Evolutionary conservation across 2,113 vertebrate genomes (phyloP).

Genomic region (Pheucticus melanocephalus): DNA sequence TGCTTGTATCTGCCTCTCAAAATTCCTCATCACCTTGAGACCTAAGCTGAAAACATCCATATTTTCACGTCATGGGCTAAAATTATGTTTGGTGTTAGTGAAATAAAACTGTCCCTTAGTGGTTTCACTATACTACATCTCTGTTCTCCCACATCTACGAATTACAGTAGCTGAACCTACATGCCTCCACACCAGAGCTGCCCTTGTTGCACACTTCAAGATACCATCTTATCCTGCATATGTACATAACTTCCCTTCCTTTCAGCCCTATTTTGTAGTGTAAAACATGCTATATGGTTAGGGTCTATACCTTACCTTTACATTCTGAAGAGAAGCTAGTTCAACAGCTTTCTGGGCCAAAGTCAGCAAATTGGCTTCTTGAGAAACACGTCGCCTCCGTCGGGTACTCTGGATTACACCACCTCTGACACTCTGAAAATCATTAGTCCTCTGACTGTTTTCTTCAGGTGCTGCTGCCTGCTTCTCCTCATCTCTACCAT

Average conservation of each 20-base stretch:
- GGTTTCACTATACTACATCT: not conserved
- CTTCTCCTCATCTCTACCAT: constrained; percentile 68
- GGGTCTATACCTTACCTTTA: constrained; percentile 62
- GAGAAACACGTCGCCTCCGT: constrained; percentile 85
- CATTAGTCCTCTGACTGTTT: constrained; percentile 46
- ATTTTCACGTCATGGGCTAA: not conserved
- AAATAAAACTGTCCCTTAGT: not conserved
- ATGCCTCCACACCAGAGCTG: not conserved
- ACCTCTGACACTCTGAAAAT: constrained; percentile 80
- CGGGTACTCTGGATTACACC: constrained; percentile 91
- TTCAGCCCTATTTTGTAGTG: not conserved
- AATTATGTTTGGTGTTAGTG: not conserved
- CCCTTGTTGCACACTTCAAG: not conserved
- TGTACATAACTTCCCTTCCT: not conserved
- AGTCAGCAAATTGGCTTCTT: constrained; percentile 94
- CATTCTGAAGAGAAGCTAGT: constrained; percentile 85
- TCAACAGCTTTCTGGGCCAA: constrained; percentile 94
- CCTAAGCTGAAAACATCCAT: not conserved
- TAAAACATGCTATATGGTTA: not conserved
- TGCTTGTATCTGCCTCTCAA: not conserved
- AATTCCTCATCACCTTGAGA: not conserved
- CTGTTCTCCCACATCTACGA: not conserved
- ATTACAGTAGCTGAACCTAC: not conserved
- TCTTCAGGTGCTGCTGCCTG: constrained; percentile 36
- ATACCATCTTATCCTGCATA: not conserved